Conservation (phyloP, 2,113 vertebrate species). For the Dromaius novaehollandiae region DNA sequence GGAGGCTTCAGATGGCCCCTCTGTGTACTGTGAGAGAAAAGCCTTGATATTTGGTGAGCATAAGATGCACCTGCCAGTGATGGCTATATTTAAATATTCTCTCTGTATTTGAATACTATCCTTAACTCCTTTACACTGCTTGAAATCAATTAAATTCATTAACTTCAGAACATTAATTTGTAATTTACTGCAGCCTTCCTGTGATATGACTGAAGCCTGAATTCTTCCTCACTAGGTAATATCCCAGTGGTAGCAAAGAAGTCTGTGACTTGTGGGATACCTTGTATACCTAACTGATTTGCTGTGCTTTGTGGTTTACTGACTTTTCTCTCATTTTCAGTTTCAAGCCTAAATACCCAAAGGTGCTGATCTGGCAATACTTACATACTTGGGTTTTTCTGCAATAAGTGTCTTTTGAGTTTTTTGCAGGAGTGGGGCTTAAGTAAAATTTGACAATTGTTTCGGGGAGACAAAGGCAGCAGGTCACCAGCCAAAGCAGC, state of each 20-base stretch:
- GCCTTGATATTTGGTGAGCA: background rate
- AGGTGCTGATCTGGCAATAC: background rate
- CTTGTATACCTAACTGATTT: background rate
- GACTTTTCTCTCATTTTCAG: background rate
- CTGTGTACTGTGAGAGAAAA: background rate
- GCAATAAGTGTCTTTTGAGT: background rate
- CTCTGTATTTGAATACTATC: background rate
- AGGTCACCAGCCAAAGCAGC: background rate
- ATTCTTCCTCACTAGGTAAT: background rate
- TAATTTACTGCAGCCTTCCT: slow-evolving; percentile 4
- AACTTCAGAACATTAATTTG: slow-evolving; percentile 40
- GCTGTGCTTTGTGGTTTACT: background rate
- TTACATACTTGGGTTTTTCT: background rate
- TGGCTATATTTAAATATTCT: slow-evolving; percentile 1
- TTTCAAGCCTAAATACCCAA: background rate
- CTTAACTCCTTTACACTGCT: slow-evolving; percentile 18
- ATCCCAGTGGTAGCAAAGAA: background rate
- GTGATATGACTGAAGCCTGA: background rate
- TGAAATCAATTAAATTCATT: slow-evolving; percentile 54
- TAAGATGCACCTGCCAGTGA: background rate
- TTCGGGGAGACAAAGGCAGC: accelerated
- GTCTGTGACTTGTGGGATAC: background rate
- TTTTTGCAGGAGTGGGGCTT: background rate
- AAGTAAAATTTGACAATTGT: background rate
- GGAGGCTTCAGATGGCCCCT: background rate